Base-by-base conservation (phyloP, 2,797 vertebrate species). In the Hippoglossus hippoglossus region DNA sequence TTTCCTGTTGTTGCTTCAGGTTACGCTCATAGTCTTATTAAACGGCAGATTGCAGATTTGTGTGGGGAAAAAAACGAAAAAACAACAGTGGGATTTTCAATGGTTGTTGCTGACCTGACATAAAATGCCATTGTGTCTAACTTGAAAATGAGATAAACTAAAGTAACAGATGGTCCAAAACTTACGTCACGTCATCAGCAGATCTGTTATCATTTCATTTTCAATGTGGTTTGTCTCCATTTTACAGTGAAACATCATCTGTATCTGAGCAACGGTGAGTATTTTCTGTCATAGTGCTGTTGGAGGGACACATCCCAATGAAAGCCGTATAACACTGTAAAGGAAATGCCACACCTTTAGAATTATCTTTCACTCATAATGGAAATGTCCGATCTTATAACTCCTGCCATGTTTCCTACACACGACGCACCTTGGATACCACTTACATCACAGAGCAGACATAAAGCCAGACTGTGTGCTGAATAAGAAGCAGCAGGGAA, bases 1-100 rank as follows among this genome's bases (percentile, higher is more conserved):
- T 72, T 85, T 89, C 82, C 84, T 85, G 79, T 44, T 47, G 70
- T 49, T 63, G 80, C 67, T 50, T 87, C 81, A 62, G 69, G 69
- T 85, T 82, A 82, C 74, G 6, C 63, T 75, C 62, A 44, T 44
- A 9, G 64, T 73, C 63, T 57, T 56, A 36, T 39, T 50, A 56
- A 76, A 75, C 71, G 66, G 61, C 47, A 16, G 41, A 10, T 3
- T 36, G 62, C 62, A 58, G 70, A 39, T 63, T 69, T 63, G 64
- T 83, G 67, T 47, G n/a, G 21, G 18, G 13, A 47, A 34, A 53
- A 19, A 66, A 58, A 3, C 0, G 10, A 34, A 21, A 12, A 21
- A 12, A 31, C 1, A 44, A 15, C 21, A 36, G 4, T 5, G 8
- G 56, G 2, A 34, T 16, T 46, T 71, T 67, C 24, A 21, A 51